Percentiles rank a stretch among this genome's conserved stretches.
Conservation (phyloP, 2,113 vertebrate genomes). For the Podiceps cristatus region DNA sequence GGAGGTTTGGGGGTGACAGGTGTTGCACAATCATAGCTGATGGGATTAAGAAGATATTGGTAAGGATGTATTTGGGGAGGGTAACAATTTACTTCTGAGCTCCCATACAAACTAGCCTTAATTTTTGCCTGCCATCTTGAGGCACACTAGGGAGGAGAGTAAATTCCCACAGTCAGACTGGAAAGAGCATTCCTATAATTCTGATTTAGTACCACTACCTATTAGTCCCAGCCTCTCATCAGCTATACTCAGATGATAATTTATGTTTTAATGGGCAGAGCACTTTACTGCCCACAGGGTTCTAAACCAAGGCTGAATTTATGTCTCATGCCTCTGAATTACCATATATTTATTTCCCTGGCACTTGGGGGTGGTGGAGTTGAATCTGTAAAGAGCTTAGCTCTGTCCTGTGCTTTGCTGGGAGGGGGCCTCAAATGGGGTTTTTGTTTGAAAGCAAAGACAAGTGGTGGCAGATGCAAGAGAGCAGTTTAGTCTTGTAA, state of each 20-base stretch:
- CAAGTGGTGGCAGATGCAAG: not conserved
- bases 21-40: not conserved
- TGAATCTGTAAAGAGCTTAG: conserved; percentile 49
- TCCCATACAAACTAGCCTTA: not conserved
- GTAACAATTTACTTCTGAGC: not conserved
- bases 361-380: not conserved
- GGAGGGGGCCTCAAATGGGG: not conserved
- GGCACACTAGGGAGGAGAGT: not conserved
- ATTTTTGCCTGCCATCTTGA: not conserved
- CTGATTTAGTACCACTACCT: conserved; percentile 37
- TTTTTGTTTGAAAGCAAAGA: not conserved
- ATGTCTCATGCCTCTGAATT: not conserved
- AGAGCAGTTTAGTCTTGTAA: not conserved
- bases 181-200: not conserved
- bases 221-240: conserved; percentile 35
- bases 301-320: conserved; percentile 39
- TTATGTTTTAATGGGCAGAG: conserved; percentile 50
- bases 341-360: conserved; percentile 57
- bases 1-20: not conserved
- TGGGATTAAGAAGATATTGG: not conserved
- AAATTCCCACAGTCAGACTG: not conserved
- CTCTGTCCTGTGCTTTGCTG: not conserved
- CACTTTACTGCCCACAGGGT: conserved; percentile 24
- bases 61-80: not conserved
- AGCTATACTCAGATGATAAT: not conserved